Evolutionary conservation across 2,113 vertebrate genomes (phyloP).

Genomic region (Malaclemys terrapin): DNA sequence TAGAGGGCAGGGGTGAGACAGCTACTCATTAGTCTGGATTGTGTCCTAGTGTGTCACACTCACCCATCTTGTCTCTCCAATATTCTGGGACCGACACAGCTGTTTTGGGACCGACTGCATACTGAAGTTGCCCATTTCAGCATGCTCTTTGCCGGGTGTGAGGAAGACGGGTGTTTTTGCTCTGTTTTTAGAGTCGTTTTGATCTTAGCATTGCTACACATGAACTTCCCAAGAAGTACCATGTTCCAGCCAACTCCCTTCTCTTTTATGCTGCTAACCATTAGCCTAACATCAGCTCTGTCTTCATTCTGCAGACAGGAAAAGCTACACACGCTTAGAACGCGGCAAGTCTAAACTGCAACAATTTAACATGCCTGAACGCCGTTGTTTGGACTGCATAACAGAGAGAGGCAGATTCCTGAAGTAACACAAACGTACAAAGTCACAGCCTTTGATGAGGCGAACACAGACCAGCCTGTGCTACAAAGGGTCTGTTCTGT

Average conservation of each 20-base stretch:
- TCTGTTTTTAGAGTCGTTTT: not conserved
- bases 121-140: not conserved
- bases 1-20: too few species aligned
- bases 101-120: not conserved
- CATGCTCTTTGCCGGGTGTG: too few species aligned
- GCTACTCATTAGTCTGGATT: too few species aligned
- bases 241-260: not conserved
- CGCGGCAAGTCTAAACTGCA: not conserved
- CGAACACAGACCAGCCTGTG: not conserved
- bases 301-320: not conserved
- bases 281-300: not conserved
- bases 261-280: not conserved
- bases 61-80: too few species aligned
- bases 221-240: not conserved
- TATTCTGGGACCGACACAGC: too few species aligned
- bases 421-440: not conserved
- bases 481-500: not conserved
- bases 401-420: not conserved
- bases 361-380: not conserved
- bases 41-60: too few species aligned
- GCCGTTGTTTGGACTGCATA: fast-evolving
- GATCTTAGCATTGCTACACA: not conserved
- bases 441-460: not conserved
- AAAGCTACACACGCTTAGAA: not conserved
- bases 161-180: not conserved